phyloP scores from a whole-genome alignment of 1,140 invertebrate genomes.

The Apis cerana region DNA sequence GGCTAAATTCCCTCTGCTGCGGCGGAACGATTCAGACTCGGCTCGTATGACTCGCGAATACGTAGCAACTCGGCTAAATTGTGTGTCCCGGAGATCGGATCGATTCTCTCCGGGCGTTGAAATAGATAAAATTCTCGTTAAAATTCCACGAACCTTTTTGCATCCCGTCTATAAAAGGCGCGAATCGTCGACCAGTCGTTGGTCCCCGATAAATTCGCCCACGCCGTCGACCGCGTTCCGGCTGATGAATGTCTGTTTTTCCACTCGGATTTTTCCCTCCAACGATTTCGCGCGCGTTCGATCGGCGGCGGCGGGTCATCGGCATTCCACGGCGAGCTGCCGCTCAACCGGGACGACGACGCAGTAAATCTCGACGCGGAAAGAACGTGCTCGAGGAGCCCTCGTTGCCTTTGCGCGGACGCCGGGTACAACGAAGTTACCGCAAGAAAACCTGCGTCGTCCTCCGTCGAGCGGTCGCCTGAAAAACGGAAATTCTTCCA shows the following conservation, averaged over 20 bases:
- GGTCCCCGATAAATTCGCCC: conserved; percentile 30
- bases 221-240: conserved; percentile 22
- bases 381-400: conserved; percentile 55
- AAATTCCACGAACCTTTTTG: background rate
- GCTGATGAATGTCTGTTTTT: conserved; percentile 13
- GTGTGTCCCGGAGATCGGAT: background rate
- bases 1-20: too few species aligned
- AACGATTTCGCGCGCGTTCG: background rate
- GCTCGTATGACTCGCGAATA: too few species aligned
- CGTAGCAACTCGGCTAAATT: too few species aligned
- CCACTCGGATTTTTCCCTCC: background rate
- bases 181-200: conserved; percentile 1
- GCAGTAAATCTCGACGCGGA: conserved; percentile 59
- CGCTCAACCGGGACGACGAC: conserved; percentile 55
- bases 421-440: conserved; percentile 49
- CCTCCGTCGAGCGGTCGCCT: background rate
- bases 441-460: conserved; percentile 49
- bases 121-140: background rate
- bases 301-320: background rate
- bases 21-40: too few species aligned
- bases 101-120: background rate
- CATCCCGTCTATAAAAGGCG: background rate
- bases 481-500: conserved; percentile 27
- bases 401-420: background rate
- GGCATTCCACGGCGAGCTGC: conserved; percentile 30